phyloP scores from a whole-genome alignment of 2,113 vertebrate genomes.

The Myrmecophaga tridactyla region DNA sequence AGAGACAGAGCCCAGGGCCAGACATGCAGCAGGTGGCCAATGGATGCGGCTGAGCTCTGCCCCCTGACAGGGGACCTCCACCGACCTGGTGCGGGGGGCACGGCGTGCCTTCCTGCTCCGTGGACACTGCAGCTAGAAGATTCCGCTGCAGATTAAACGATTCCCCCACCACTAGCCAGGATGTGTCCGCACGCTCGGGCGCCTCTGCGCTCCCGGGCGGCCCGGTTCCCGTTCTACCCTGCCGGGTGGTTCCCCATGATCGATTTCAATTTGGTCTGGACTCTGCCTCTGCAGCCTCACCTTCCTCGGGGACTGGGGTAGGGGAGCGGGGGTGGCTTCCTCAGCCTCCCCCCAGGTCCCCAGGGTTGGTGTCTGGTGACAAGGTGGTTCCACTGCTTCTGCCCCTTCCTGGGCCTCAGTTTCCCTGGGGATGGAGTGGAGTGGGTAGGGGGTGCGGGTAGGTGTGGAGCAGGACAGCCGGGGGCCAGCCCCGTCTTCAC shows the following conservation, averaged over 20 bases:
- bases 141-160: not conserved
- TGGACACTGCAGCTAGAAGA: not conserved
- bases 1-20: not conserved
- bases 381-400: not conserved
- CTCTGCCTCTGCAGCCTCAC: slow-evolving; percentile 24
- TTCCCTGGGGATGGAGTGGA: not conserved
- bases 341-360: not conserved
- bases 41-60: not conserved
- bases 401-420: not conserved
- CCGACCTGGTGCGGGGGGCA: too few species aligned
- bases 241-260: slow-evolving; percentile 69
- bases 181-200: not conserved
- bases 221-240: slow-evolving; percentile 64
- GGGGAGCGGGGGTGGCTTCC: not conserved
- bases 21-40: not conserved
- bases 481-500: not conserved
- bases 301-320: not conserved
- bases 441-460: too few species aligned
- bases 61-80: not conserved
- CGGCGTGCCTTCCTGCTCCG: not conserved
- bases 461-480: fast-evolving
- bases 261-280: slow-evolving; percentile 66
- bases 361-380: fast-evolving
- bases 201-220: slow-evolving; percentile 35
- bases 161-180: not conserved